phyloP scores from a whole-genome alignment of 2,797 vertebrate species.

The Furcifer pardalis region DNA sequence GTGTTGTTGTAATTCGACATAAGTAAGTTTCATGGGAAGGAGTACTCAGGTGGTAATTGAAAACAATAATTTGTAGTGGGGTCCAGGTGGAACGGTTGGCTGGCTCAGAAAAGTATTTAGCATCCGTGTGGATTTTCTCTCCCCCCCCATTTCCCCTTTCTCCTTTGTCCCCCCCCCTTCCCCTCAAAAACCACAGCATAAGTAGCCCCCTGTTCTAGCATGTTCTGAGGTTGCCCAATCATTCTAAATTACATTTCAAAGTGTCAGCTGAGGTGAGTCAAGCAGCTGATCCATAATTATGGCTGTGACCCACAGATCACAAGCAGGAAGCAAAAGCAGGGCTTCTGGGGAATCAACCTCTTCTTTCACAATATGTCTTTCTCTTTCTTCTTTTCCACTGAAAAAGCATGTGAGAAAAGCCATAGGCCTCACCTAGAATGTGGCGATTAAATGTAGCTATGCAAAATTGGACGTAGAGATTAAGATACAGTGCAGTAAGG shows the following conservation, averaged over 20 bases:
- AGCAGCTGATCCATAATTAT: background rate
- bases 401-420: background rate
- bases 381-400: background rate
- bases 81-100: slow-evolving; percentile 80
- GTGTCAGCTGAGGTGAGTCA: background rate
- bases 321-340: accelerated
- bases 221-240: background rate
- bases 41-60: slow-evolving; percentile 85
- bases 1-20: slow-evolving; percentile 84
- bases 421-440: background rate
- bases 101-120: slow-evolving; percentile 68
- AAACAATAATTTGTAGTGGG: slow-evolving; percentile 81
- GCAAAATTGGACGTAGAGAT: too few species aligned
- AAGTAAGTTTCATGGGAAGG: slow-evolving; percentile 84
- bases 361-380: background rate
- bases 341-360: background rate
- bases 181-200: slow-evolving; percentile 16
- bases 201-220: slow-evolving; percentile 20
- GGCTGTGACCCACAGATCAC: slow-evolving; percentile 20
- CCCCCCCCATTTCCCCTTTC: slow-evolving; percentile 21
- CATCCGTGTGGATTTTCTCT: slow-evolving; percentile 39
- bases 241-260: slow-evolving; percentile 36
- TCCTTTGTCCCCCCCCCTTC: background rate
- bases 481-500: too few species aligned
- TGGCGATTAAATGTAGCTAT: background rate